These are phyloP conservation scores for Halcyon leucocephala DNA, from an alignment of 2,797 vertebrate species.

Conservation along the genomic window DNA sequence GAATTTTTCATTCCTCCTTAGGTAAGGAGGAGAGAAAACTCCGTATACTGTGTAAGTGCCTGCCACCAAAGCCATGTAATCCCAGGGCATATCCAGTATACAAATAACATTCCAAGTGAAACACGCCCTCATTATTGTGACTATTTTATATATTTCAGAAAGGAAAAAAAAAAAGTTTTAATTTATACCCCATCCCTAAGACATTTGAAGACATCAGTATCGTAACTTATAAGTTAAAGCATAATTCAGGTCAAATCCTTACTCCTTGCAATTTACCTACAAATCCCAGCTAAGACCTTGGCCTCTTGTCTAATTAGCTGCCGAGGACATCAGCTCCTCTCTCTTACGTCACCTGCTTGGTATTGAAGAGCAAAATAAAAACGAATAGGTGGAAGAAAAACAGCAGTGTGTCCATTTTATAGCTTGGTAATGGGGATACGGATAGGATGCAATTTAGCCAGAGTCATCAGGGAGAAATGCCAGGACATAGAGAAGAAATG, in stretches of 20 bases:
- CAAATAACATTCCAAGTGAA: not conserved
- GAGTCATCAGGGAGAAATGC: not conserved
- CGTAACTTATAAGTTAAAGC: not conserved
- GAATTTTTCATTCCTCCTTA: conserved; percentile 11
- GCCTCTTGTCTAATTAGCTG: not conserved
- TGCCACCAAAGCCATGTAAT: not conserved
- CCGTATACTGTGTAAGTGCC: not conserved
- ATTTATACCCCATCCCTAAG: not conserved
- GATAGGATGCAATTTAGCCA: not conserved
- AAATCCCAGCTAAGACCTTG: not conserved
- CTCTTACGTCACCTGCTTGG: not conserved
- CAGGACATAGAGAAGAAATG: not conserved
- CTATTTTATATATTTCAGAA: not conserved
- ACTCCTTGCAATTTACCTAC: not conserved
- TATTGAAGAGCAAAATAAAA: not conserved
- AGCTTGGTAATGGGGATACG: accelerated
- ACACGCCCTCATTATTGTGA: not conserved
- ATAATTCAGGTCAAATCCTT: not conserved
- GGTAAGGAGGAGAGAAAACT: not conserved
- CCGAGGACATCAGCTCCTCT: not conserved
- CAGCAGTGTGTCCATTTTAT: not conserved
- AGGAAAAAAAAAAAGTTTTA: not conserved
- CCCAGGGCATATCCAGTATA: not conserved
- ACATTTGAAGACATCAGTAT: not conserved
- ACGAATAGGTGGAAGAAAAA: not conserved